phyloP scores from a whole-genome alignment of 2,888 invertebrate genomes.

The Drosophila trichaetosa region DNA sequence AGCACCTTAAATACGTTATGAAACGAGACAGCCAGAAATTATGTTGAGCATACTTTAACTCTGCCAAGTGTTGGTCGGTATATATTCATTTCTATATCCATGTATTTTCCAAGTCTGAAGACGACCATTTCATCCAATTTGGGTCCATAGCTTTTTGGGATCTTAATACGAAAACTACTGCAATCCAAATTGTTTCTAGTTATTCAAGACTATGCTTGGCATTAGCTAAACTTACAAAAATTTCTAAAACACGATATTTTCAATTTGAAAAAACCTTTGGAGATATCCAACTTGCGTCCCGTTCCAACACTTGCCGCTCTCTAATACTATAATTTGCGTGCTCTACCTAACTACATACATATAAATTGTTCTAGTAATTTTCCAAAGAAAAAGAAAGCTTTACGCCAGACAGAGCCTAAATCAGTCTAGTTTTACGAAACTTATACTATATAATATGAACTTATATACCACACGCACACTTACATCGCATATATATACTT shows the following conservation, averaged over 20 bases:
- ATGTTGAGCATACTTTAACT: conserved; percentile 26
- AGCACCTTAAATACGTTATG: conserved; percentile 45
- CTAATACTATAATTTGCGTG: conserved; percentile 58
- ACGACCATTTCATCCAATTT: background rate
- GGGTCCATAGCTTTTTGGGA: background rate
- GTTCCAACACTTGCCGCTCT: conserved; percentile 35
- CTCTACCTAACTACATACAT: conserved; percentile 46
- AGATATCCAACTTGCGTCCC: background rate
- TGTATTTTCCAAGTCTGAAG: background rate
- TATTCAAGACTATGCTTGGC: background rate
- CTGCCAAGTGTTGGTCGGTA: conserved; percentile 32
- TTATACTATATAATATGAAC: conserved; percentile 46
- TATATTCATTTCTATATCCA: background rate
- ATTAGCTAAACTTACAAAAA: background rate
- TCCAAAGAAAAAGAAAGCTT: conserved; percentile 55
- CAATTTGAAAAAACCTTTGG: background rate
- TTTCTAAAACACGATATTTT: background rate
- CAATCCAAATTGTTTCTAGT: background rate
- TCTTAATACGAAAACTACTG: background rate
- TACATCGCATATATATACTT: conserved; percentile 66
- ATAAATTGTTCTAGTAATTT: conserved; percentile 38
- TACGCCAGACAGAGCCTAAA: conserved; percentile 73
- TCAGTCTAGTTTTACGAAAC: conserved; percentile 63
- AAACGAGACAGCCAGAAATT: conserved; percentile 24
- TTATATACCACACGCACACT: conserved; percentile 70